Base-by-base conservation (phyloP, 2,888 invertebrate genomes). In the Phania funesta region DNA sequence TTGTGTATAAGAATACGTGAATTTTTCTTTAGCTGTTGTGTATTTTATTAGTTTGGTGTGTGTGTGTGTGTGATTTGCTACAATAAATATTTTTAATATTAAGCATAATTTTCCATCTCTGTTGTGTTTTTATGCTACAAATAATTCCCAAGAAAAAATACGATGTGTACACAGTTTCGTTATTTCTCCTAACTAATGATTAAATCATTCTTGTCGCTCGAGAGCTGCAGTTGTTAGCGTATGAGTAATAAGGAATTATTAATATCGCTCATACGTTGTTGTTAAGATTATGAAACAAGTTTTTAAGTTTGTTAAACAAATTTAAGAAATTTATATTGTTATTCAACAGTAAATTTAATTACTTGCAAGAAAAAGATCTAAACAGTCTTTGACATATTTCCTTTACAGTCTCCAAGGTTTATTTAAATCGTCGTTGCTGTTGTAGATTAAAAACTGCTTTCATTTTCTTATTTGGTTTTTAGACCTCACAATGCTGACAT, bases 1-100 rank as follows among this genome's bases (percentile, higher is more conserved):
- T 68, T 58, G 22, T 50, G 58, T 56, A 60, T 62, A 22, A 26
- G 29, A 50, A 65, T 67, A 80, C 80, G 80, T 80, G 80, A 70
- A 46, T 52, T 76, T 67, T 67, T 58, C 48, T 26, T 50, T 50
- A 35, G 44, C 20, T 56, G 29, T 11, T 9, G n/a, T n/a, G n/a
- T n/a, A n/a, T 32, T 13, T 35, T 58, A 22, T 58, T 29, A 20
- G 62, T 48, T 32, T 64, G n/a, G 64, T 35, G 9, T 58, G 3
- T 70, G 22, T 44, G 44, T 46, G 64, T 35, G 9, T 58, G 3
- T 70, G 22, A 32, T 56, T 46, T 56, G 9, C 29, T 41, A 76
- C 29, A 44, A 52, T 68, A 58, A 65, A 56, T 54, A 74, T 54
- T 62, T 62, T 44, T 46, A 64, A 54, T 73, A 44, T 24, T 35